Evolutionary conservation across 2,797 vertebrate species (phyloP), one percentile per base, ranked within the genome.

Genomic region (Paramormyrops hopkinsi): DNA sequence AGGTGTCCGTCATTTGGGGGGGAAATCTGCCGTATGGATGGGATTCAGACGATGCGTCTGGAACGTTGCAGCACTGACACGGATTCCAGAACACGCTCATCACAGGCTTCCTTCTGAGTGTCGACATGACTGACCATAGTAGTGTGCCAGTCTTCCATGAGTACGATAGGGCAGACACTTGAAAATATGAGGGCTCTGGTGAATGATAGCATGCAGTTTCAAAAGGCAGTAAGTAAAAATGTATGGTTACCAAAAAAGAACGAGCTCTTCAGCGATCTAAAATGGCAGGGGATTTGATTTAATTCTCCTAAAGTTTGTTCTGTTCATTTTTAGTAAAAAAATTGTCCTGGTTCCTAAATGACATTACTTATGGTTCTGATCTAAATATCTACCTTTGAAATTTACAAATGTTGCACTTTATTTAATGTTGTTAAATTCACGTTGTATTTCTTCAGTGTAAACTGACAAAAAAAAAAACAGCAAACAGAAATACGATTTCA

Each of bases 361-460:
- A 53, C 22, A 51, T 25, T 50, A 51, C 22, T 85, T 85, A 17
- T 50, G 12, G 22, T 85, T 85, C 44, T 6, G n/a, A 48, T 53
- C 33, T 51, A 50, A 84, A 53, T 29, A 25, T 29, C 79, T 46
- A n/a, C 46, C 48, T 9, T 85, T 85, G 12, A 53, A 25, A 14
- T 29, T 2, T 85, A 85, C 82, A 85, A 25, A 85, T 85, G 11
- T 51, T 50, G 82, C 82, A 85, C 82, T 85, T 85, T 83, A 76
- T 76, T 76, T 82, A 46, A 82, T n/a, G 41, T 82, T 82, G 41
- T 82, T 82, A n/a, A 25, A 50, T 51, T 85, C 9, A 48, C 50
- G n/a, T 85, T 50, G 6, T 51, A 76, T 85, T 85, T 85, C 44
- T 50, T 51, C 44, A 53, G 22, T 25, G 48, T 51, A 51, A 85